phyloP scores from a whole-genome alignment of 2,888 invertebrate genomes.

The Aporophyla lueneburgensis region DNA sequence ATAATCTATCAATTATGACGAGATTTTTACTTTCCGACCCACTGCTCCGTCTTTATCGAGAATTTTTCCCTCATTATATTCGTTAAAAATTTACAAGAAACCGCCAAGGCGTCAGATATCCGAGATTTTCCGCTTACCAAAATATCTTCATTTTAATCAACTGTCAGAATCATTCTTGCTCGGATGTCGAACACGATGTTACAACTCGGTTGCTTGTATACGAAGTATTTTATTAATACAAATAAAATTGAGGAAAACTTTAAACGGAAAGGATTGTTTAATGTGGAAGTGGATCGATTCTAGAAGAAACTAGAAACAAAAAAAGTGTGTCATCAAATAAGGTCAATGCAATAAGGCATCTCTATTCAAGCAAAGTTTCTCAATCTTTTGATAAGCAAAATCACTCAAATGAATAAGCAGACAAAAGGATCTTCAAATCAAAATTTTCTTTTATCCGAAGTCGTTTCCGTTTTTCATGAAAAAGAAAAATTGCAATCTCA shows the following conservation, averaged over 20 bases:
- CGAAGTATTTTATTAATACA: not conserved
- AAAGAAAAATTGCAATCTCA: conserved; percentile 33
- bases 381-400: not conserved
- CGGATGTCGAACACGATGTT: not conserved
- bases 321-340: no score
- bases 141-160: conserved; percentile 32
- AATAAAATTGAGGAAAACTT: not conserved
- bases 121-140: conserved; percentile 27
- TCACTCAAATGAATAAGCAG: not conserved
- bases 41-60: not conserved
- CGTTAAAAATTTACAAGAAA: conserved; percentile 42
- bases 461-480: conserved; percentile 10
- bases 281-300: no score
- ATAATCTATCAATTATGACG: not conserved
- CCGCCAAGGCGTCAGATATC: conserved; percentile 35
- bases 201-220: not conserved
- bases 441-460: conserved; percentile 1
- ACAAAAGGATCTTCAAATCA: not conserved
- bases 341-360: no score
- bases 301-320: no score
- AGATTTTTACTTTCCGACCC: not conserved
- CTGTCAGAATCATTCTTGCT: conserved; percentile 30
- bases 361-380: not conserved
- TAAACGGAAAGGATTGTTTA: no score
- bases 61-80: not conserved